Evolutionary conservation across 1,140 invertebrate species (phyloP).

Genomic region (Alviniconcha marisindica): DNA sequence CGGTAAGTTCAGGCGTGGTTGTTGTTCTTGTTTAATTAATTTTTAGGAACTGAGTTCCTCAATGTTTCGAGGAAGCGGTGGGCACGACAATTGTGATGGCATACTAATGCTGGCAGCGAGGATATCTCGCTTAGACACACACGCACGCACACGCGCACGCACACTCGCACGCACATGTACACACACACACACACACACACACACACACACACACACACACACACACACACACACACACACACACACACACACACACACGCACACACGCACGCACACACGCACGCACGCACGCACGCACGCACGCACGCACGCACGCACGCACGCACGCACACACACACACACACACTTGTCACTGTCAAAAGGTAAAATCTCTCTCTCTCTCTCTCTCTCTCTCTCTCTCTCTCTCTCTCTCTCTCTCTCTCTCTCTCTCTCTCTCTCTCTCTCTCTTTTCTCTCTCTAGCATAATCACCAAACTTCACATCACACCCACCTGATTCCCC

Average conservation of each 20-base stretch:
- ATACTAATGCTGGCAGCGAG: too few relatives aligned
- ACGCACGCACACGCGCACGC: neutral
- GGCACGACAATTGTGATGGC: too few relatives aligned
- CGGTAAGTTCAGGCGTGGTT: too few relatives aligned
- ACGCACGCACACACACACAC: neutral
- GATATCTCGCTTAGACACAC: too few relatives aligned
- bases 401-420: slow-evolving; percentile 12
- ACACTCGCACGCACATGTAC: neutral
- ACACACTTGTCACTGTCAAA: too few relatives aligned
- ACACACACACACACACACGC: neutral
- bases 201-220: neutral
- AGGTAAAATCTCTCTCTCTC: neutral
- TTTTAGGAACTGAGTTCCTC: too few relatives aligned
- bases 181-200: neutral
- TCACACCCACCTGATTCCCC: too few relatives aligned
- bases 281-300: slow-evolving; percentile 26
- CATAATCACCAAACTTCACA: too few relatives aligned
- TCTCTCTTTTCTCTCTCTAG: neutral
- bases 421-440: slow-evolving; percentile 17
- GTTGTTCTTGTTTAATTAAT: too few relatives aligned
- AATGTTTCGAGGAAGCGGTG: too few relatives aligned
- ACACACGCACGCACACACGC: neutral
- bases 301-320: slow-evolving; percentile 13
- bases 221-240: neutral
- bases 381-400: neutral